These are phyloP conservation scores for Zosterops hypoxanthus DNA, from an alignment of 2,113 vertebrate genomes.

Conservation along the genomic window DNA sequence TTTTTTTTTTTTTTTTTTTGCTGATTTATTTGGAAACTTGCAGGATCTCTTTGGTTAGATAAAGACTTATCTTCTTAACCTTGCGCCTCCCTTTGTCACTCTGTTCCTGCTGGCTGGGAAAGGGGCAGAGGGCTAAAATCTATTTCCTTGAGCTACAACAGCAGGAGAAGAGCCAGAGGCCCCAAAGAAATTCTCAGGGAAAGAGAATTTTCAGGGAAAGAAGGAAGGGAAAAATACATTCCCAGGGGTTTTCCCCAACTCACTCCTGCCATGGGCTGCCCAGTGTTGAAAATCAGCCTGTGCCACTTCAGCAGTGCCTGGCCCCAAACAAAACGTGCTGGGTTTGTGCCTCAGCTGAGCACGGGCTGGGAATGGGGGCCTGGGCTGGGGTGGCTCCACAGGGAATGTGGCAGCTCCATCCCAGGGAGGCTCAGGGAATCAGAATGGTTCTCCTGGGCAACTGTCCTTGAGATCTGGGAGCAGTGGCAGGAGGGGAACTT, in stretches of 20 bases:
- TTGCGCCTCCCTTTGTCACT: neutral
- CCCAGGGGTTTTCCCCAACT: neutral
- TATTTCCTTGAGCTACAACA: neutral
- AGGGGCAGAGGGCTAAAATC: neutral
- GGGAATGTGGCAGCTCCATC: neutral
- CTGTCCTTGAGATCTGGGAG: neutral
- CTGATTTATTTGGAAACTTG: neutral
- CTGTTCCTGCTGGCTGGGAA: neutral
- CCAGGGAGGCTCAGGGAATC: neutral
- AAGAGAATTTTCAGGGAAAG: neutral
- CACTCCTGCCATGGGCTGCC: neutral
- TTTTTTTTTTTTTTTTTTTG: too few relatives aligned
- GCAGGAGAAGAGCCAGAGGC: neutral
- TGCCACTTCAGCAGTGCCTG: neutral
- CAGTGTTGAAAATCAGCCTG: neutral
- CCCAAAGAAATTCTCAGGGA: neutral
- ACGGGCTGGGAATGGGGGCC: neutral
- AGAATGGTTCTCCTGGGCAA: neutral
- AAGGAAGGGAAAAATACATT: neutral
- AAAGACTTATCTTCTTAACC: neutral
- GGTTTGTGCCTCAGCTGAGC: neutral
- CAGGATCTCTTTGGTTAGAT: neutral
- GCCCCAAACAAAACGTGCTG: neutral
- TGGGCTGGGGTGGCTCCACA: neutral
- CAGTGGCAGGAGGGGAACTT: neutral